phyloP scores from a whole-genome alignment of 2,797 vertebrate genomes.

The Myioborus melanocephalus region DNA sequence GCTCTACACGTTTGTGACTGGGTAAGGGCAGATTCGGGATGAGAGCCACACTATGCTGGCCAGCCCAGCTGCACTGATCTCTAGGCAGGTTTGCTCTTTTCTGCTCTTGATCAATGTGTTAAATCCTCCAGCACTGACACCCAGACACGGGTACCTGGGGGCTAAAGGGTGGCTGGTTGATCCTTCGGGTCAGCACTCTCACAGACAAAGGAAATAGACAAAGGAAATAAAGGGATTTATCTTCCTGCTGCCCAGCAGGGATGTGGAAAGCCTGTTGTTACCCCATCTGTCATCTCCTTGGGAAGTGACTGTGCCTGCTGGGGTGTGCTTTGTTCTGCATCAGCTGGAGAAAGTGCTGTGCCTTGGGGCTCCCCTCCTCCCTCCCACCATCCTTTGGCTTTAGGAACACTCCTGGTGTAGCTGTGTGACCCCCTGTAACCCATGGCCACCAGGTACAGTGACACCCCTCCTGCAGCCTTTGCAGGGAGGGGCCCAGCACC shows the following conservation, averaged over 20 bases:
- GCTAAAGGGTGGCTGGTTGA: not conserved
- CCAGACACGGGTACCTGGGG: rapidly evolving
- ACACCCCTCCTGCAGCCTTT: not conserved
- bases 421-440: not conserved
- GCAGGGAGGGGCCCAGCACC: not conserved
- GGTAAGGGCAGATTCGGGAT: not conserved
- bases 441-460: not conserved
- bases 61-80: not conserved
- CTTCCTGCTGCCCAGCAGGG: not conserved
- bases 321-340: not conserved
- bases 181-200: not conserved
- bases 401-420: not conserved
- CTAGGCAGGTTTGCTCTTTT: not conserved
- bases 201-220: not conserved
- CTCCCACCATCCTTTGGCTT: not conserved
- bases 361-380: not conserved
- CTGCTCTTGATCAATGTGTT: not conserved
- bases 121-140: not conserved
- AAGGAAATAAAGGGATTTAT: not conserved
- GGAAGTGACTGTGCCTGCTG: not conserved
- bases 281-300: not conserved
- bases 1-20: not conserved
- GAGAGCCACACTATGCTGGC: not conserved
- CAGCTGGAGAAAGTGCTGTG: not conserved
- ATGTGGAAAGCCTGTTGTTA: not conserved